Percentiles rank a stretch among this genome's conserved stretches.
Evolutionary conservation across 2,113 vertebrate species (phyloP).

Genomic region (Caretta caretta): DNA sequence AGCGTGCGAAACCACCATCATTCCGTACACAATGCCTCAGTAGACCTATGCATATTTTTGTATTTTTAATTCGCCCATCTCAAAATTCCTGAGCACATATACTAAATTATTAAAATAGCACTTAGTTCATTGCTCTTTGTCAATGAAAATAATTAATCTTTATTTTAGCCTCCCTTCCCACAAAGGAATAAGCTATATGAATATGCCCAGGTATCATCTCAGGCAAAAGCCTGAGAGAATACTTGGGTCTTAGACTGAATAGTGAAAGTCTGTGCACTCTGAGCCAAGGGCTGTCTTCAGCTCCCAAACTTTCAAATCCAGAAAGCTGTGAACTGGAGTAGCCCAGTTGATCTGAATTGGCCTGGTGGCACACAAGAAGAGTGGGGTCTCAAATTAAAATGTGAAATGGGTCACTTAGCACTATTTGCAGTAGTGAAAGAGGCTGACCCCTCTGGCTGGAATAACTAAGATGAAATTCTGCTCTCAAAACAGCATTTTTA

Average conservation of each 20-base stretch:
- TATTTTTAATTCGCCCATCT: background rate
- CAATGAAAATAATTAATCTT: background rate
- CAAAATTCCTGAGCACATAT: background rate
- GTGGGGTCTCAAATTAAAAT: conserved; percentile 9
- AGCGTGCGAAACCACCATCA: background rate
- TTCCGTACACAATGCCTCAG: background rate
- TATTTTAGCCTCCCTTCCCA: conserved; percentile 28
- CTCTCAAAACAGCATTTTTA: background rate
- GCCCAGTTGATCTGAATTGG: background rate
- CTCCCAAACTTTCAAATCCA: fast-evolving
- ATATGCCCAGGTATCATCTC: background rate
- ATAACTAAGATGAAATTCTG: background rate
- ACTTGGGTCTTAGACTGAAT: fast-evolving
- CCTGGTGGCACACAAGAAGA: conserved; percentile 24
- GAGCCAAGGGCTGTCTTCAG: background rate
- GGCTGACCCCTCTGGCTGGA: background rate
- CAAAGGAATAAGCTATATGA: background rate
- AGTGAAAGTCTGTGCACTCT: background rate
- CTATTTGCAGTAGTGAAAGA: background rate
- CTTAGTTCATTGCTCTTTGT: background rate
- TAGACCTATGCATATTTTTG: background rate
- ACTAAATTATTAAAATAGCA: background rate
- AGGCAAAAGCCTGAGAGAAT: fast-evolving
- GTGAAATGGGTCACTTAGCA: background rate
- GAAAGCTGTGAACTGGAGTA: background rate